phyloP scores from a whole-genome alignment of 1,140 invertebrate genomes.

The Trinorchestia longiramus region DNA sequence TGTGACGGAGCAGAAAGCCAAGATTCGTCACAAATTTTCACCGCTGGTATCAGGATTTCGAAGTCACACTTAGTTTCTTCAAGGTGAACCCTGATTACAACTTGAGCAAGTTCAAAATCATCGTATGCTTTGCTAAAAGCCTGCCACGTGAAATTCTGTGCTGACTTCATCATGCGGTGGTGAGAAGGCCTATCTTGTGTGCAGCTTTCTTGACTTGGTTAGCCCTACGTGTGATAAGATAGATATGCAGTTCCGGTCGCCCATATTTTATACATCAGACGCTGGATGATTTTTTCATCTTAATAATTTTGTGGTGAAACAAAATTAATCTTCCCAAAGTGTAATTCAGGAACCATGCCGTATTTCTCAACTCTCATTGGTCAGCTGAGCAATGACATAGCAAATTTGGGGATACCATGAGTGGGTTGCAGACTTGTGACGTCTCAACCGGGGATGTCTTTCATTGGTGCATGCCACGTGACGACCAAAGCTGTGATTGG shows the following conservation, averaged over 20 bases:
- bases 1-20: not conserved
- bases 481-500: slow-evolving; percentile 1
- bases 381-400: slow-evolving; percentile 52
- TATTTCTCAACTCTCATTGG: slow-evolving; percentile 35
- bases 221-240: not conserved
- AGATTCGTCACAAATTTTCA: not conserved
- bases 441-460: slow-evolving; percentile 4
- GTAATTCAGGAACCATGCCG: slow-evolving; percentile 30
- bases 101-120: not conserved
- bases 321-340: not conserved
- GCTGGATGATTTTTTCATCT: not conserved
- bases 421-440: slow-evolving; percentile 23
- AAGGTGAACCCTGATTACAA: not conserved
- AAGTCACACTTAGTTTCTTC: not conserved
- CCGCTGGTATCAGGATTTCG: not conserved
- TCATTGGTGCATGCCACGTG: slow-evolving; percentile 25
- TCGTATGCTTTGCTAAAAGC: not conserved
- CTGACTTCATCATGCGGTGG: not conserved
- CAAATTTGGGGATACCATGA: slow-evolving; percentile 36
- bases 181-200: not conserved
- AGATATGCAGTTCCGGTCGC: not conserved
- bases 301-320: not conserved
- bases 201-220: not conserved
- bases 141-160: not conserved
- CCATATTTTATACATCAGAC: not conserved